phyloP scores from a whole-genome alignment of 2,888 invertebrate species.

The Belgica antarctica region DNA sequence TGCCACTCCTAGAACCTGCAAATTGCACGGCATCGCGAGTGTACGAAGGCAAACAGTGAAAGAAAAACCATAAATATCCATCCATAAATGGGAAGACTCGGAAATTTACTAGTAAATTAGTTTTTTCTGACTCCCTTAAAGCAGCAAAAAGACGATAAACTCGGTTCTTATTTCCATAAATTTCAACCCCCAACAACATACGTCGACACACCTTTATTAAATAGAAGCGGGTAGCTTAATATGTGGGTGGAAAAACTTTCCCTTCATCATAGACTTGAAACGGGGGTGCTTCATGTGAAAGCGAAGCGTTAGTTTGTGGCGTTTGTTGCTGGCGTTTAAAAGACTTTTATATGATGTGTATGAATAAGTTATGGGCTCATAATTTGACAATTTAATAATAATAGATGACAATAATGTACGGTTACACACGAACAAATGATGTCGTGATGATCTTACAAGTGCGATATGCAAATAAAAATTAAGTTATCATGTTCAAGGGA shows the following conservation, averaged over 20 bases:
- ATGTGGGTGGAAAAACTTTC: background rate
- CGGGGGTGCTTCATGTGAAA: too few relatives aligned
- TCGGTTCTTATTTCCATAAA: constrained; percentile 24
- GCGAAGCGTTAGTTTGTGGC: background rate
- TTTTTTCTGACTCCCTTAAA: background rate
- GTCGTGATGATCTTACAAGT: background rate
- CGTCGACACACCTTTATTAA: constrained; percentile 31
- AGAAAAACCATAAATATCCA: constrained; percentile 1
- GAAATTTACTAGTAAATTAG: background rate
- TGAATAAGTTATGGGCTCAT: constrained; percentile 29
- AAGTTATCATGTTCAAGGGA: constrained; percentile 16
- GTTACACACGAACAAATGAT: background rate
- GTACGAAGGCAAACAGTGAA: background rate
- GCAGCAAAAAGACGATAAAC: constrained; percentile 22
- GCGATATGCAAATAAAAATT: constrained; percentile 19
- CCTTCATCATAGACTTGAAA: background rate
- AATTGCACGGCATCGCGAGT: background rate
- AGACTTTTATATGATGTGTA: background rate
- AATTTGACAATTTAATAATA: constrained; percentile 39
- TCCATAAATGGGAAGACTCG: background rate
- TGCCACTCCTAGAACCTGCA: background rate
- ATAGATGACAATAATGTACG: background rate
- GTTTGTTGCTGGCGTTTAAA: background rate
- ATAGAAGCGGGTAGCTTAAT: background rate
- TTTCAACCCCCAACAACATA: background rate